These are phyloP conservation scores for Glandiceps talaboti DNA, from an alignment of 53 echinoderm and acorn worm species.

Conservation along the genomic window DNA sequence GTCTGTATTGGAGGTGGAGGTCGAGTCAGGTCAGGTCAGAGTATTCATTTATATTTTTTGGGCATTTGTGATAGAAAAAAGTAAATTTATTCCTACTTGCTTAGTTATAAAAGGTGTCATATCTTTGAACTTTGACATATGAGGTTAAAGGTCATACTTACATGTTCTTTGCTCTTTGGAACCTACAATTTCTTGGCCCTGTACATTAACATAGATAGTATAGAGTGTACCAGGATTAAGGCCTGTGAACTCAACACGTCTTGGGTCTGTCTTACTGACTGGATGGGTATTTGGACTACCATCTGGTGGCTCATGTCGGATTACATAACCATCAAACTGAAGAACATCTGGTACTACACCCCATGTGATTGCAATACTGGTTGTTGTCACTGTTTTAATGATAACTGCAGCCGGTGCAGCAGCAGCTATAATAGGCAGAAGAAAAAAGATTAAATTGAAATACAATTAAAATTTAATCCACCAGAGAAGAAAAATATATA, in stretches of 20 bases:
- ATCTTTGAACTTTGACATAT: too few species aligned
- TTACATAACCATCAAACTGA: not conserved
- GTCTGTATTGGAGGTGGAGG: too few species aligned
- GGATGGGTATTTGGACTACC: not conserved
- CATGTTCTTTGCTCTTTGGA: not conserved
- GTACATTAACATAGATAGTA: constrained; percentile 10
- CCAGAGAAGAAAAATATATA: too few species aligned
- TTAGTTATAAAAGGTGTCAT: too few species aligned
- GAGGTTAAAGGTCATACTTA: too few species aligned
- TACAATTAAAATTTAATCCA: too few species aligned
- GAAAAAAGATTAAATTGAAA: too few species aligned
- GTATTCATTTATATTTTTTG: too few species aligned
- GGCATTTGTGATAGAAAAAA: too few species aligned
- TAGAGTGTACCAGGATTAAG: constrained; percentile 34
- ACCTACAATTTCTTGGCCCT: not conserved
- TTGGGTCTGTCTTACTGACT: not conserved
- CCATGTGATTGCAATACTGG: constrained; percentile 19
- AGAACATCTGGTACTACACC: constrained; percentile 6
- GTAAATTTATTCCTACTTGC: too few species aligned
- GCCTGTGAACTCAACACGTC: constrained; percentile 4
- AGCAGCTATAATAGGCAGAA: not conserved
- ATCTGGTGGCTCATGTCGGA: constrained; percentile 1
- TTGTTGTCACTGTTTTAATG: constrained; percentile 7
- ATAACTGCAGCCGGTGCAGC: constrained; percentile 24
- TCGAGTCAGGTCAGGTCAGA: too few species aligned